Evolutionary conservation across 2,888 invertebrate species (phyloP), one percentile per base, ranked within the genome.

Genomic region (Calameuta filiformis): DNA sequence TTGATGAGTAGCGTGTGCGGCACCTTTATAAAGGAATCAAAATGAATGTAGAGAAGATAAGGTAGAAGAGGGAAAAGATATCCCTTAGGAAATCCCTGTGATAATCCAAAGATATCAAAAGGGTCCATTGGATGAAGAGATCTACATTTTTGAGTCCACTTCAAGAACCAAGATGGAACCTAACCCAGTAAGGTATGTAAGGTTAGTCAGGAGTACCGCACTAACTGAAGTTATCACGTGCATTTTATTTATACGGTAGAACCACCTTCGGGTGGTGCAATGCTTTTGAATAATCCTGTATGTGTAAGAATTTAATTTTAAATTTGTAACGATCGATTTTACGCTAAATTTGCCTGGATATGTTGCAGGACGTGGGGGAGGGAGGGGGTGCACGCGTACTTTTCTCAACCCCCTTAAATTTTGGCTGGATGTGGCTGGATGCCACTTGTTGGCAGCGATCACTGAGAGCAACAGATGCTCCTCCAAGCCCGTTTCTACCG

Each of bases 391-490:
- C 71, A 71, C 71, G 71, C 71, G 31, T 12, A 71, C 12, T 71
- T 71, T 71, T 71, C 71, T 71, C 71, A 34, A 33, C 71, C 77
- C 83, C 82, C 83, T 82, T 87, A 87, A 87, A 87, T 87, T 87
- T 87, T 85, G 85, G 83, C 82, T 56, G 56, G 56, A 56, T 56
- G 56, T 56, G 56, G 56, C 56, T 56, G 81, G 84, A 86, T 85
- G 86, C 87, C 87, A 87, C 87, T 87, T 87, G 87, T 87, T 87
- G 87, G 87, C 81, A 82, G 82, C 79, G 83, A 83, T 83, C 84
- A 74, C 82, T 56, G 34, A 31, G 84, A 85, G 87, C 87, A 87
- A 87, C 87, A 87, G 87, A 87, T 87, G 87, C 87, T 85, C 81
- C 81, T 85, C 81, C 81, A 80, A 56, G 35, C 69, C 11, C 75